A percentile compares a stretch with the other conserved stretches of the same genome.
Evolutionary conservation across 2,888 invertebrate genomes (phyloP).

Genomic region (Chelonus formosanus): DNA sequence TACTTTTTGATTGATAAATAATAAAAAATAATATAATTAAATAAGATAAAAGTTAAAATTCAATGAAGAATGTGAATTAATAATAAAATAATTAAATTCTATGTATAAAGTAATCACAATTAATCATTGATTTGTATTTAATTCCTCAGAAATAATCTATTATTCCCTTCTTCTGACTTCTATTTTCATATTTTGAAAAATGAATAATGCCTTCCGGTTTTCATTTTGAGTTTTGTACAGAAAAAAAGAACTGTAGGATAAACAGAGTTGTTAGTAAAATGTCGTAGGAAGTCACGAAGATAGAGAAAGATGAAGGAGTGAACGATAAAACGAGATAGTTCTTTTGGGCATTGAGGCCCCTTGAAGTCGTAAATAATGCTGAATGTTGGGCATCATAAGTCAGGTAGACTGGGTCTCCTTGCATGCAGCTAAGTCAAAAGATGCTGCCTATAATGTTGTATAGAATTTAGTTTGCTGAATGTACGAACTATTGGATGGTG

Average conservation of each 20-base stretch:
- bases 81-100: no score
- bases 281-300: conserved; percentile 25
- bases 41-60: no score
- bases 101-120: no score
- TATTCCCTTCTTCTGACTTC: neutral
- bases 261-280: conserved; percentile 27
- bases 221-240: conserved; percentile 28
- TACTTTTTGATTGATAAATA: no score
- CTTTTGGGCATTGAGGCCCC: conserved; percentile 48
- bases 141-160: neutral
- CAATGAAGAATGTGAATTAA: no score
- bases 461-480: conserved; percentile 26
- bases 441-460: conserved; percentile 20
- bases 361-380: conserved; percentile 60
- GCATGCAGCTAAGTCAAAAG: conserved; percentile 41
- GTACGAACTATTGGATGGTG: conserved; percentile 46
- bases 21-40: no score
- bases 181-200: conserved; percentile 6
- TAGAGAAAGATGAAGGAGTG: conserved; percentile 31
- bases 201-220: conserved; percentile 31
- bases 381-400: conserved; percentile 62
- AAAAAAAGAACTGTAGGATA: conserved; percentile 26
- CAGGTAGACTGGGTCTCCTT: conserved; percentile 58
- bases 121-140: no score
- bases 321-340: conserved; percentile 42